Evolutionary conservation across 2,888 invertebrate species (phyloP).

Genomic region (Phalangium opilio): DNA sequence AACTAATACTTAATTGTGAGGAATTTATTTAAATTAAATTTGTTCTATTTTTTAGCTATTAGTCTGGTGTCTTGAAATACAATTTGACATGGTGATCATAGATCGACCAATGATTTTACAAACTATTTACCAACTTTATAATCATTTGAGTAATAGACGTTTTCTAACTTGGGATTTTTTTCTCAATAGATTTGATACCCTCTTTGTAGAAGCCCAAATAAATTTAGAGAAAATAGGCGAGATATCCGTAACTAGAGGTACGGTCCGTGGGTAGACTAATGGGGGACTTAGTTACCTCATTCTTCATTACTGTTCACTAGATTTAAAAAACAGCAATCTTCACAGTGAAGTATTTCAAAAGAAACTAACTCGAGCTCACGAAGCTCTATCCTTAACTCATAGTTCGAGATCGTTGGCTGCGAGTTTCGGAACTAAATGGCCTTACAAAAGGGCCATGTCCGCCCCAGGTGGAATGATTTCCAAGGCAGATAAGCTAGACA

Average conservation of each 20-base stretch:
- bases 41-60: conserved; percentile 45
- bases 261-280: conserved; percentile 16
- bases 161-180: conserved; percentile 97
- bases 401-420: conserved; percentile 45
- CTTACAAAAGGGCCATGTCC: conserved; percentile 85
- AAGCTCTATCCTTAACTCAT: conserved; percentile 54
- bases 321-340: conserved; percentile 72
- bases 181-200: conserved; percentile 81
- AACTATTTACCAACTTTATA: conserved; percentile 83
- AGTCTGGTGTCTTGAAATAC: conserved; percentile 85
- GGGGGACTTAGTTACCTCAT: background rate
- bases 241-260: conserved; percentile 63
- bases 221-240: conserved; percentile 71
- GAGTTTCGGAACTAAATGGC: conserved; percentile 82
- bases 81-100: conserved; percentile 91
- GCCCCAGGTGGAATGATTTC: conserved; percentile 64
- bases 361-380: conserved; percentile 75
- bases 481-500: conserved; percentile 55
- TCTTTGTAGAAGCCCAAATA: conserved; percentile 91
- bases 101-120: conserved; percentile 94
- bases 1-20: too few species aligned
- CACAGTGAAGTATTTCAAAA: conserved; percentile 69
- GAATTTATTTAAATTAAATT: too few species aligned
- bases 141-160: conserved; percentile 72
- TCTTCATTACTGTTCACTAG: conserved; percentile 34